Conservation (phyloP, 2,888 invertebrate species). For the Platynereis dumerilii region DNA sequence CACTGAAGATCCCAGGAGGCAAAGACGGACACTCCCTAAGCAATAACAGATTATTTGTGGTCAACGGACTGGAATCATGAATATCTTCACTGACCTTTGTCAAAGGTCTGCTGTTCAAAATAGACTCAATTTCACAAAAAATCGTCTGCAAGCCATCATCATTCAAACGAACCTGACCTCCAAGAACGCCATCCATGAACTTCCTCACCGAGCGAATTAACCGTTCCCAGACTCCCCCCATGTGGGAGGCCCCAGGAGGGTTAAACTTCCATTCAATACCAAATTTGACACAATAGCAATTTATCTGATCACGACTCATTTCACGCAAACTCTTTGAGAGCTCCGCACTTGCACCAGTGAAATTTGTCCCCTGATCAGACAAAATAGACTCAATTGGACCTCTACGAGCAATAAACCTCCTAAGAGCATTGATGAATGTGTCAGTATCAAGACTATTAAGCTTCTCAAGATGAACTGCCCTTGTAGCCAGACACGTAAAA, state of each 20-base stretch:
- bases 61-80: slow-evolving; percentile 16
- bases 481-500: too few species aligned
- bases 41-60: slow-evolving; percentile 25
- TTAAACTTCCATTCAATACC: slow-evolving; percentile 31
- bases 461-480: too few species aligned
- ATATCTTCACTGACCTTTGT: slow-evolving; percentile 27
- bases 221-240: slow-evolving; percentile 45
- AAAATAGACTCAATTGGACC: too few species aligned
- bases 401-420: too few species aligned
- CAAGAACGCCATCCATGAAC: slow-evolving; percentile 35
- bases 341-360: slow-evolving; percentile 23
- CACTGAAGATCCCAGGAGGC: slow-evolving; percentile 17
- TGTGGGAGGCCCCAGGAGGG: slow-evolving; percentile 41
- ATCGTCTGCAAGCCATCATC: slow-evolving; percentile 36
- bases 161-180: slow-evolving; percentile 18
- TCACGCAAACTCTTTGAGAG: slow-evolving; percentile 12
- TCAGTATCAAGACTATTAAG: too few species aligned
- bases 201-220: too few species aligned
- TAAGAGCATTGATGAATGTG: too few species aligned
- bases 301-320: slow-evolving; percentile 11
- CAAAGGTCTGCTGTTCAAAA: slow-evolving; percentile 36
- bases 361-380: slow-evolving; percentile 18
- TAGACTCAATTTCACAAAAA: slow-evolving; percentile 33
- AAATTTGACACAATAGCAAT: not conserved
- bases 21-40: slow-evolving; percentile 16